These are phyloP conservation scores for Bombus terrestris DNA, from an alignment of 1,140 invertebrate genomes.

Conservation along the genomic window DNA sequence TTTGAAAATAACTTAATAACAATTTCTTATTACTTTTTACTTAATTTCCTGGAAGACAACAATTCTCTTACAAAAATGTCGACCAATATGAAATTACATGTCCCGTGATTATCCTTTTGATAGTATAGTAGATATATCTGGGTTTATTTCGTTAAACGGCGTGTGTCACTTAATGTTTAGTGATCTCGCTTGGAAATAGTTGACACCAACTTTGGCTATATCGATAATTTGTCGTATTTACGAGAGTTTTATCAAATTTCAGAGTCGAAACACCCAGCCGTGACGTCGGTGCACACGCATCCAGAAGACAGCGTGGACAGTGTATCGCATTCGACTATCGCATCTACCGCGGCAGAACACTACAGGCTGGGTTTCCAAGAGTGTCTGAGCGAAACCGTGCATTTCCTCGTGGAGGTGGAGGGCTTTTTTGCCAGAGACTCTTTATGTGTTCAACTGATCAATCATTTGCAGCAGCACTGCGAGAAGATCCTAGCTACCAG, in stretches of 20 bases:
- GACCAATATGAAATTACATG: too few species aligned
- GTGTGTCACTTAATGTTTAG: too few species aligned
- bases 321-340: slow-evolving; percentile 74
- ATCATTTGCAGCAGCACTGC: slow-evolving; percentile 93
- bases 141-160: background rate
- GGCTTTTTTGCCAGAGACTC: slow-evolving; percentile 90
- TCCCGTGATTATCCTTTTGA: too few species aligned
- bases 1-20: accelerated
- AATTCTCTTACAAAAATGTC: too few species aligned
- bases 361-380: slow-evolving; percentile 93
- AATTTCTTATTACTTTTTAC: too few species aligned
- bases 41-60: too few species aligned
- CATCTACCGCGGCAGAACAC: slow-evolving; percentile 82
- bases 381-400: slow-evolving; percentile 93
- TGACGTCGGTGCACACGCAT: slow-evolving; percentile 75
- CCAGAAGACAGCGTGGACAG: slow-evolving; percentile 81
- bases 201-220: accelerated
- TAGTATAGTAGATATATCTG: too few species aligned
- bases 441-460: slow-evolving; percentile 90
- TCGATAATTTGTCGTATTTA: background rate
- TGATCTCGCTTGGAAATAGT: too few species aligned
- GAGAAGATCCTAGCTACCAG: slow-evolving; percentile 86
- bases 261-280: slow-evolving; percentile 78
- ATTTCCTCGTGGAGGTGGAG: slow-evolving; percentile 94
- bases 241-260: background rate